Conservation (phyloP, 2,113 vertebrate genomes). For the Gymnogyps californianus region DNA sequence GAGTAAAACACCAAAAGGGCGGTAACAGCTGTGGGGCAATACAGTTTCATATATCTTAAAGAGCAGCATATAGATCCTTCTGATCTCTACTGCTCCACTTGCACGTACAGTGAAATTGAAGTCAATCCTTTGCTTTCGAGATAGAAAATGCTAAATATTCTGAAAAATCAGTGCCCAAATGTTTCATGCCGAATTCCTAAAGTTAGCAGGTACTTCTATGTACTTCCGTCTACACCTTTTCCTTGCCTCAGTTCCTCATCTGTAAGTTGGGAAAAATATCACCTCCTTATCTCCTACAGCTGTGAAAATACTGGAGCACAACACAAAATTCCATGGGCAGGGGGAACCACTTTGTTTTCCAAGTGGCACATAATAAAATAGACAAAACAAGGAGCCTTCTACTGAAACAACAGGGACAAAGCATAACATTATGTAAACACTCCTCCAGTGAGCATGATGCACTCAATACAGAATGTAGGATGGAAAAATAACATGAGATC, state of each 20-base stretch:
- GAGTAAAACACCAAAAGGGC: not conserved
- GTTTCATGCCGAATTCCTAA: not conserved
- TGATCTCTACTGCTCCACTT: not conserved
- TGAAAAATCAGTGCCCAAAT: not conserved
- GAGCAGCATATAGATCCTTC: not conserved
- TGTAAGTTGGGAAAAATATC: not conserved
- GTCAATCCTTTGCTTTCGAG: not conserved
- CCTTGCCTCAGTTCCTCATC: not conserved
- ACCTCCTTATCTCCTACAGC: not conserved
- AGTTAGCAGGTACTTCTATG: not conserved
- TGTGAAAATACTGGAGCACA: not conserved
- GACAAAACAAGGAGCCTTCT: not conserved
- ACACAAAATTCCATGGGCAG: not conserved
- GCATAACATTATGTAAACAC: not conserved
- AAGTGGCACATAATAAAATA: not conserved
- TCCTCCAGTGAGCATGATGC: not conserved
- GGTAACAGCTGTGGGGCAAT: not conserved
- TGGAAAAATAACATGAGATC: not conserved
- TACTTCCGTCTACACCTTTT: not conserved
- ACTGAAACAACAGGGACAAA: not conserved
- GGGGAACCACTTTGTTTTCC: not conserved
- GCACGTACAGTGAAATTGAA: not conserved
- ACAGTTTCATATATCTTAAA: not conserved
- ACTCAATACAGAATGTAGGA: rapidly evolving
- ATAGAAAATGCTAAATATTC: not conserved